Percentiles rank a stretch among this genome's conserved stretches.
phyloP scores from a whole-genome alignment of 1,140 invertebrate genomes.

The Phocides pigmalion region DNA sequence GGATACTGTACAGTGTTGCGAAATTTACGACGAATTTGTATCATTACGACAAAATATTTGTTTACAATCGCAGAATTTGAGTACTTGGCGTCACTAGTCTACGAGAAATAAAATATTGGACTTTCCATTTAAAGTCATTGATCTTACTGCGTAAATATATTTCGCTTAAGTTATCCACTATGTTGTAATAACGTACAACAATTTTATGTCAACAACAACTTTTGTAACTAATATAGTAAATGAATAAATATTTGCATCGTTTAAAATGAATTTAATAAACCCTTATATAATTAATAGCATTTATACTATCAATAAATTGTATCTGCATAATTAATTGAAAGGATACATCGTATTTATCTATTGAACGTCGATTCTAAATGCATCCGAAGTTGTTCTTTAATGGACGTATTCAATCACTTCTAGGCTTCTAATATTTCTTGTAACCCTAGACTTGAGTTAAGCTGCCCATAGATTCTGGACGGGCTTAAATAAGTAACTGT shows the following conservation, averaged over 20 bases:
- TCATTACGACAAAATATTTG: conserved; percentile 1
- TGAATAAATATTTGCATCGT: too few species aligned
- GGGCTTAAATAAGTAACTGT: conserved; percentile 25
- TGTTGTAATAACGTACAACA: too few species aligned
- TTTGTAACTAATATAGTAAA: too few species aligned
- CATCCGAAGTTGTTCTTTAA: conserved; percentile 17
- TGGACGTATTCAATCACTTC: conserved; percentile 10
- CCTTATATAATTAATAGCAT: not conserved
- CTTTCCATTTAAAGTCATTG: conserved; percentile 13
- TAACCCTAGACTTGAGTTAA: conserved; percentile 27
- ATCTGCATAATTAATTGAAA: not conserved
- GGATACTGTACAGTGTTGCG: not conserved
- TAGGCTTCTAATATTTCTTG: conserved; percentile 26
- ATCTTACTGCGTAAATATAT: not conserved
- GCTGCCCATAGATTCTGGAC: conserved; percentile 21
- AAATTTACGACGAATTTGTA: conserved; percentile 18
- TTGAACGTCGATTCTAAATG: conserved; percentile 1
- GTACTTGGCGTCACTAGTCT: conserved; percentile 4
- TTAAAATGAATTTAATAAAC: too few species aligned
- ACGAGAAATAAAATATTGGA: not conserved
- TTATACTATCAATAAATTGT: not conserved
- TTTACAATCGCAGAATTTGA: not conserved
- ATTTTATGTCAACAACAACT: too few species aligned
- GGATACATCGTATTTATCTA: not conserved
- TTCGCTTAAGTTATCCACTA: not conserved